Evolutionary conservation across 1,140 invertebrate genomes (phyloP).

Genomic region (Trichogramma pretiosum): DNA sequence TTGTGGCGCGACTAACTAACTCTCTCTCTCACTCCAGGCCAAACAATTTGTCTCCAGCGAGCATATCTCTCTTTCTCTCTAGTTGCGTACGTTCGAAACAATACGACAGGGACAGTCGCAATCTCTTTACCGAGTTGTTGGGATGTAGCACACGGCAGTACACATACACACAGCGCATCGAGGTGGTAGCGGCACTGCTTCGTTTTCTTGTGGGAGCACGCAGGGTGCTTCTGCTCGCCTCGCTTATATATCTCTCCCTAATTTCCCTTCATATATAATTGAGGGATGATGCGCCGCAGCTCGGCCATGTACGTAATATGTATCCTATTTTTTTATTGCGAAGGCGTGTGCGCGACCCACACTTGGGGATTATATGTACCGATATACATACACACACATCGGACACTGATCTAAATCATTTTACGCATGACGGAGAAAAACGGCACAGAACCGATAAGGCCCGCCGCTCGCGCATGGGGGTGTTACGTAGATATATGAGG

Average conservation of each 20-base stretch:
- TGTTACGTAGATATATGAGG: too few species aligned
- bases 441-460: too few species aligned
- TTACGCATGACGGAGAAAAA: constrained; percentile 1
- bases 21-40: too few species aligned
- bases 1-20: constrained; percentile 41
- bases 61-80: constrained; percentile 20
- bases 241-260: too few species aligned
- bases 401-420: constrained; percentile 15
- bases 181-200: neutral
- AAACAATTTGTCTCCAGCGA: constrained; percentile 42
- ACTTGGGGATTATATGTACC: too few species aligned
- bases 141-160: neutral
- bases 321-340: too few species aligned
- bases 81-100: too few species aligned
- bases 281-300: neutral
- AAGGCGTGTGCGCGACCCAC: constrained; percentile 17
- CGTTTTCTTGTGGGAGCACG: neutral
- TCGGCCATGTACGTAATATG: too few species aligned
- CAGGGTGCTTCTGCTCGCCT: neutral
- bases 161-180: neutral
- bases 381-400: neutral
- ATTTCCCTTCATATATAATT: too few species aligned
- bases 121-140: constrained; percentile 25
- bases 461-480: too few species aligned
- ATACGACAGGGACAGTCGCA: constrained; percentile 25